These are phyloP conservation scores for Gobio occitaniae DNA, from an alignment of 2,797 vertebrate genomes.

Conservation along the genomic window DNA sequence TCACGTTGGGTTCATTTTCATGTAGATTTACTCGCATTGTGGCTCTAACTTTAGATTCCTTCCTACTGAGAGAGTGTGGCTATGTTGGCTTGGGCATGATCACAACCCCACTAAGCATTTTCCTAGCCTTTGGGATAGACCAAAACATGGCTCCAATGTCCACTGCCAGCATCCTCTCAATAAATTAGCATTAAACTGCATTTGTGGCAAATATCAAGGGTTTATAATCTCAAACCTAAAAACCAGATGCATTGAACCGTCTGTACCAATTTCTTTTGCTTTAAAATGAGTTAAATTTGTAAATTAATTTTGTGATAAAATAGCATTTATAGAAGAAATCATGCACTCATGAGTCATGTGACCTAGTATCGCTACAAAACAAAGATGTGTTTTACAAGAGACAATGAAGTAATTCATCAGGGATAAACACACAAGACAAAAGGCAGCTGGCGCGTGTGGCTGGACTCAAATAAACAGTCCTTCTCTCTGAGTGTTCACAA, in stretches of 20 bases:
- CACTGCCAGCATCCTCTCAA: neutral
- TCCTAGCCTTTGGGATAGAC: slow-evolving; percentile 9
- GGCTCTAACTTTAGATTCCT: slow-evolving; percentile 31
- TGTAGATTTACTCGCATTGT: neutral
- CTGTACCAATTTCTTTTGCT: neutral
- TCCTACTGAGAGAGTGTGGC: slow-evolving; percentile 11
- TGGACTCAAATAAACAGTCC: slow-evolving; percentile 23
- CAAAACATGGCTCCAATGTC: neutral
- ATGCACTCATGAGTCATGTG: neutral
- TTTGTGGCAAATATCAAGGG: slow-evolving; percentile 2
- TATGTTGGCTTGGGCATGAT: neutral
- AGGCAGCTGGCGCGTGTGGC: slow-evolving; percentile 20
- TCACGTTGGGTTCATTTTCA: slow-evolving; percentile 3
- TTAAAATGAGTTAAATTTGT: neutral
- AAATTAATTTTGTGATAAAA: neutral
- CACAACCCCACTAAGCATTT: neutral
- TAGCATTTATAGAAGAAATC: neutral
- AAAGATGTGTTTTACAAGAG: slow-evolving; percentile 34
- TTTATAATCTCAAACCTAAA: neutral
- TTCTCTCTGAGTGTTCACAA: neutral
- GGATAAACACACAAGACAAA: slow-evolving; percentile 32
- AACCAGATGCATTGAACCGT: neutral
- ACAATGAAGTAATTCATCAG: slow-evolving; percentile 54
- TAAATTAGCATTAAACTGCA: neutral
- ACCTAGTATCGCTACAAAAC: slow-evolving; percentile 8